phyloP scores from a whole-genome alignment of 2,888 invertebrate species.

The Eurois occulta region DNA sequence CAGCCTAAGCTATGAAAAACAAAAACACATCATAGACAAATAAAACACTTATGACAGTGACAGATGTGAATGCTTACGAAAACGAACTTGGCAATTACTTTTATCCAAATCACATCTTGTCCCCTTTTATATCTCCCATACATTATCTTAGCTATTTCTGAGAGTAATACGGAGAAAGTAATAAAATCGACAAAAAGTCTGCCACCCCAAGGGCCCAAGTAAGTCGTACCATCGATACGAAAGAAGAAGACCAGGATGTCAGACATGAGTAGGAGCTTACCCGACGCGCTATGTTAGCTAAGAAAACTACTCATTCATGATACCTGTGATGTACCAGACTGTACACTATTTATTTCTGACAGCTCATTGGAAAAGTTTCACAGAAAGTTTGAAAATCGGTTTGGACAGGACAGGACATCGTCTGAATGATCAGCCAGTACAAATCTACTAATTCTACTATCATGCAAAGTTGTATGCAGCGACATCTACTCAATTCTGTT shows the following conservation, averaged over 20 bases:
- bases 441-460: background rate
- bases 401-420: background rate
- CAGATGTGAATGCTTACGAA: no score
- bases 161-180: background rate
- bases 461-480: background rate
- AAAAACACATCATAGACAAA: no score
- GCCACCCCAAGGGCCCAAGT: no score
- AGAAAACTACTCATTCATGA: background rate
- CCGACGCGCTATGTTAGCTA: background rate
- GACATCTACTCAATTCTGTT: conserved; percentile 20
- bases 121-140: background rate
- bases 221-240: no score
- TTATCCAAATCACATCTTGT: background rate
- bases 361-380: background rate
- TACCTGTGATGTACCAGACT: background rate
- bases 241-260: background rate
- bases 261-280: background rate
- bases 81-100: no score
- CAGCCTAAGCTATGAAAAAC: no score
- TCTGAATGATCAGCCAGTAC: background rate
- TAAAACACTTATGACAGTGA: no score
- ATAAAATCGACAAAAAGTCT: no score
- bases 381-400: background rate
- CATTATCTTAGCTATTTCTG: background rate
- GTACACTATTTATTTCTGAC: background rate